phyloP scores from a whole-genome alignment of 2,888 invertebrate genomes.

The Andrena marginata region DNA sequence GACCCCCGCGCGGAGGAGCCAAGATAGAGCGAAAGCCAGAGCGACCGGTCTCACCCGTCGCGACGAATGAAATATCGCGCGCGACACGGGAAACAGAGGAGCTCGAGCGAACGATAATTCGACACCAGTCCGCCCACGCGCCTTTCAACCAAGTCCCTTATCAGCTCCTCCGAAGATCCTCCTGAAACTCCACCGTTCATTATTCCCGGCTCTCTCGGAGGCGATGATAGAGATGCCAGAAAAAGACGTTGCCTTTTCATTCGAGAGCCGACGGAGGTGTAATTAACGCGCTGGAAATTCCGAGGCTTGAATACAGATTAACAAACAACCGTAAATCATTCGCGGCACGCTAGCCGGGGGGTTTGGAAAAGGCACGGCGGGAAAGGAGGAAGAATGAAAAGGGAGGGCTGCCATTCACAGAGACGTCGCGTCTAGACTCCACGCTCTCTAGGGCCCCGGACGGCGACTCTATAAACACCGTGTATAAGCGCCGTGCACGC shows the following conservation, averaged over 20 bases:
- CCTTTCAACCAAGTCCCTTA: not conserved
- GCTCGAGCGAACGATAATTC: not conserved
- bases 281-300: constrained; percentile 10
- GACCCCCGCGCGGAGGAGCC: not conserved
- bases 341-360: not conserved
- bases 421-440: constrained; percentile 32
- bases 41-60: not conserved
- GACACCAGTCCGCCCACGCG: not conserved
- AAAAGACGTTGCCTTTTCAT: not conserved
- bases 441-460: not conserved
- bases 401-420: constrained; percentile 11
- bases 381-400: not conserved
- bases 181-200: not conserved
- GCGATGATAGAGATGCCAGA: not conserved
- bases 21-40: not conserved
- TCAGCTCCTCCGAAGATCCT: not conserved
- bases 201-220: no score
- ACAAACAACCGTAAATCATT: constrained; percentile 42
- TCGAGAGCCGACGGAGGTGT: not conserved
- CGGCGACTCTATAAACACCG: constrained; percentile 57
- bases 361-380: not conserved
- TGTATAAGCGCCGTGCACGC: constrained; percentile 52
- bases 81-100: not conserved
- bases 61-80: not conserved
- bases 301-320: not conserved